phyloP scores from a whole-genome alignment of 2,888 invertebrate genomes.

The Amiota communis region DNA sequence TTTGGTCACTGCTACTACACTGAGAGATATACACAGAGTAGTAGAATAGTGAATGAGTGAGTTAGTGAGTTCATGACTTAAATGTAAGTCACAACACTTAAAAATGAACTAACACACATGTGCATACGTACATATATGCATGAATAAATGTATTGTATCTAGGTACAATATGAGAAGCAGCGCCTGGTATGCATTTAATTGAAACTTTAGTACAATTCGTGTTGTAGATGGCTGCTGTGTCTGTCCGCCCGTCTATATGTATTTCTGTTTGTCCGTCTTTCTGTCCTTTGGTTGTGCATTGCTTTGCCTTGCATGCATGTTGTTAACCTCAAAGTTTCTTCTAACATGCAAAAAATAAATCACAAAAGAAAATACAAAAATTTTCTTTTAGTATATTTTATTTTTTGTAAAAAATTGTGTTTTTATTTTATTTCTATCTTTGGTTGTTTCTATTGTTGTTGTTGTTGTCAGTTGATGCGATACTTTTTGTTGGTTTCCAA shows the following conservation, averaged over 20 bases:
- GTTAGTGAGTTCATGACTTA: neutral
- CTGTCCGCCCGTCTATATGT: neutral
- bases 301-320: neutral
- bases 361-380: no score
- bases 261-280: neutral
- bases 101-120: neutral
- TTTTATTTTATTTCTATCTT: slow-evolving; percentile 32
- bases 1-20: no score
- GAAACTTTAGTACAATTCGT: slow-evolving; percentile 30
- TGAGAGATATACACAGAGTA: no score
- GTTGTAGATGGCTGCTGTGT: neutral
- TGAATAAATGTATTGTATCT: neutral
- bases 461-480: neutral
- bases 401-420: slow-evolving; percentile 37
- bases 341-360: slow-evolving; percentile 24
- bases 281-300: neutral
- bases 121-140: no score
- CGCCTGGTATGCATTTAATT: slow-evolving; percentile 7
- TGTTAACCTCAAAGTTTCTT: slow-evolving; percentile 16
- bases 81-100: neutral
- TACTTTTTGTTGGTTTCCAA: slow-evolving; percentile 53
- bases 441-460: slow-evolving; percentile 27
- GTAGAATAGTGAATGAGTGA: neutral
- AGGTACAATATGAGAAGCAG: neutral
- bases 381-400: no score